Conservation (phyloP, 2,888 invertebrate species). For the Hypercompe scribonia region DNA sequence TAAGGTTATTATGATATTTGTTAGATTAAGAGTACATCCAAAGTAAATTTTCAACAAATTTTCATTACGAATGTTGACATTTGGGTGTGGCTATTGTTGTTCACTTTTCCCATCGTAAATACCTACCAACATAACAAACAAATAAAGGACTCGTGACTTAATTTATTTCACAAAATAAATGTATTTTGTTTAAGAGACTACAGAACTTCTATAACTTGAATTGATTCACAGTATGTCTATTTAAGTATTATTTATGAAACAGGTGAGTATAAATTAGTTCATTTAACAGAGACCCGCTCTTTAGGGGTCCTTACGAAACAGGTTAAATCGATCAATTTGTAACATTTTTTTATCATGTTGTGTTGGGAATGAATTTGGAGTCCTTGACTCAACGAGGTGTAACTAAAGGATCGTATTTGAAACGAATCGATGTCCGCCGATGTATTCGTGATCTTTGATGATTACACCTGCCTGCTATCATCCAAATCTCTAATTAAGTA, state of each 20-base stretch:
- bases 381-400: slow-evolving; percentile 86
- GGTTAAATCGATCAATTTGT: slow-evolving; percentile 84
- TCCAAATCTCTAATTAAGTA: slow-evolving; percentile 78
- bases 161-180: slow-evolving; percentile 27
- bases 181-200: slow-evolving; percentile 35
- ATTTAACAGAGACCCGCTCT: slow-evolving; percentile 80
- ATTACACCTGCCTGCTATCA: slow-evolving; percentile 79
- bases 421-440: slow-evolving; percentile 84
- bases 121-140: slow-evolving; percentile 21
- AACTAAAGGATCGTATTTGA: slow-evolving; percentile 84
- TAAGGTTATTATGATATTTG: too few relatives aligned
- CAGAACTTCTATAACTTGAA: slow-evolving; percentile 48
- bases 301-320: slow-evolving; percentile 82
- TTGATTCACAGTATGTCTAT: slow-evolving; percentile 53
- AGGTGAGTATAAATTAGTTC: slow-evolving; percentile 84
- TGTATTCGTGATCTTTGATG: slow-evolving; percentile 71
- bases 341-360: slow-evolving; percentile 77
- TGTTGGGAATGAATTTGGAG: slow-evolving; percentile 78
- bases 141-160: slow-evolving; percentile 29
- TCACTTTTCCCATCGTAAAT: slow-evolving; percentile 26
- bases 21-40: not conserved
- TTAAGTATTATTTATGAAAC: slow-evolving; percentile 81
- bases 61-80: not conserved
- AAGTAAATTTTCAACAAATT: not conserved
- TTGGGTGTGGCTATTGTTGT: not conserved